Conservation (phyloP, 2,113 vertebrate genomes). For the Turdus rufiventris region DNA sequence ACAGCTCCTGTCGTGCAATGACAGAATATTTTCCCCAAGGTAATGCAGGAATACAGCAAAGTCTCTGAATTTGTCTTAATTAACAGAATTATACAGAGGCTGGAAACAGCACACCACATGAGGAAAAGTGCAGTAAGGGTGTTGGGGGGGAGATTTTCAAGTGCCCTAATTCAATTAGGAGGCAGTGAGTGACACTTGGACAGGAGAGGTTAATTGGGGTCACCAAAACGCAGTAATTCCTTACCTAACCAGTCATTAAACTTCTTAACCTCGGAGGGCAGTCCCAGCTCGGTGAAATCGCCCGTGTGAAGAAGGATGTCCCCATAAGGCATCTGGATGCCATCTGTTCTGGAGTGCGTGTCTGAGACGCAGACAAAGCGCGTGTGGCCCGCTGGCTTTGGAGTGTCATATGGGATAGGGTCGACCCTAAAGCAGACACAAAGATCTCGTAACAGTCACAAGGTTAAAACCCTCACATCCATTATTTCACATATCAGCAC, state of each 20-base stretch:
- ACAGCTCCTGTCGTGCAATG: not conserved
- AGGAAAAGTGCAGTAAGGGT: slow-evolving; percentile 4
- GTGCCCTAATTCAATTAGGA: slow-evolving; percentile 81
- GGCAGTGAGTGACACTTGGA: slow-evolving; percentile 74
- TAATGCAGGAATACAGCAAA: slow-evolving; percentile 51
- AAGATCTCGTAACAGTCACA: slow-evolving; percentile 72
- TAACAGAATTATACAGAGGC: slow-evolving; percentile 64
- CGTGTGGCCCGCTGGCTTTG: slow-evolving; percentile 96
- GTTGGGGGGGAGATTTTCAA: slow-evolving; percentile 54
- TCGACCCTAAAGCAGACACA: slow-evolving; percentile 91
- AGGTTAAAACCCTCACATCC: slow-evolving; percentile 54
- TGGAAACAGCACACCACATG: slow-evolving; percentile 59
- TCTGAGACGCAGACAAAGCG: slow-evolving; percentile 97
- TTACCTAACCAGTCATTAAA: slow-evolving; percentile 99
- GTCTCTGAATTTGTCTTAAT: slow-evolving; percentile 68
- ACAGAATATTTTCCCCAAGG: not conserved
- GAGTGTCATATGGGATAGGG: slow-evolving; percentile 95
- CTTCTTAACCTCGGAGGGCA: slow-evolving; percentile 99
- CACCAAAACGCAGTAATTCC: slow-evolving; percentile 78
- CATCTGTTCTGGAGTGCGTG: slow-evolving; percentile 98
- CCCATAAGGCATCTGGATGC: slow-evolving; percentile 99
- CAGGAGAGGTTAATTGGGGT: slow-evolving; percentile 82
- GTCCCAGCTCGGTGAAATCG: slow-evolving; percentile 98
- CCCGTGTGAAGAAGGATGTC: slow-evolving; percentile 97
- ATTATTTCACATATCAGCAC: slow-evolving; percentile 26